A percentile compares a stretch with the other conserved stretches of the same genome.
These are phyloP conservation scores for Helleia helle DNA, from an alignment of 2,888 invertebrate genomes.

Conservation along the genomic window DNA sequence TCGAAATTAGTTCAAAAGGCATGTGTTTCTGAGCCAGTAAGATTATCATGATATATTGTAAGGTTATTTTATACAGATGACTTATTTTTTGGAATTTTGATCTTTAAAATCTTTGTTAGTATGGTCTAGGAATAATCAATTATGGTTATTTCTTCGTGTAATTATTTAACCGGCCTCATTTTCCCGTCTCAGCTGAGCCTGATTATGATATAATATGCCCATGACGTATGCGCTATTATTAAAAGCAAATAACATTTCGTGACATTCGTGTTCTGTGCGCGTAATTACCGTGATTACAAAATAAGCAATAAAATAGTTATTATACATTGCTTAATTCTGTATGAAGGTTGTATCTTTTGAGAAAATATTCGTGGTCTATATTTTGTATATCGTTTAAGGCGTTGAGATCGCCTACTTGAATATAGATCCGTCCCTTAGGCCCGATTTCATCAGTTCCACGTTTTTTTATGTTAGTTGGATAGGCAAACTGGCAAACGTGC, in stretches of 20 bases:
- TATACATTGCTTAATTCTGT: not conserved
- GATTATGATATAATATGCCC: not conserved
- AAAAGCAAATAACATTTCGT: conserved; percentile 5
- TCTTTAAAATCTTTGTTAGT: too few species aligned
- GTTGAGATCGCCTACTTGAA: too few species aligned
- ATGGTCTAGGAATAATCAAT: too few species aligned
- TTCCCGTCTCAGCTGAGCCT: not conserved
- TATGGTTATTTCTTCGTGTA: not conserved
- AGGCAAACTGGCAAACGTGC: too few species aligned
- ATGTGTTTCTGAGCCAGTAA: too few species aligned
- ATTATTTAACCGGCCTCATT: not conserved
- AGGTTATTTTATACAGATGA: too few species aligned
- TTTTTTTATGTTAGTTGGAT: too few species aligned
- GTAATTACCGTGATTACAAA: conserved; percentile 3
- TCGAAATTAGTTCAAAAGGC: too few species aligned
- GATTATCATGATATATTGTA: too few species aligned
- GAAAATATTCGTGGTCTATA: not conserved
- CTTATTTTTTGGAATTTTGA: too few species aligned
- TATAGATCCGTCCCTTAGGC: too few species aligned
- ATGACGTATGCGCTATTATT: conserved; percentile 1
- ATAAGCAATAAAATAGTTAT: conserved; percentile 2
- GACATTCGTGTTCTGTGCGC: conserved; percentile 5
- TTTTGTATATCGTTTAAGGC: not conserved
- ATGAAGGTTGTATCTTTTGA: not conserved
- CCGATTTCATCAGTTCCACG: too few species aligned